Evolutionary conservation across 2,888 invertebrate species (phyloP).

Genomic region (Byasa hedistus): DNA sequence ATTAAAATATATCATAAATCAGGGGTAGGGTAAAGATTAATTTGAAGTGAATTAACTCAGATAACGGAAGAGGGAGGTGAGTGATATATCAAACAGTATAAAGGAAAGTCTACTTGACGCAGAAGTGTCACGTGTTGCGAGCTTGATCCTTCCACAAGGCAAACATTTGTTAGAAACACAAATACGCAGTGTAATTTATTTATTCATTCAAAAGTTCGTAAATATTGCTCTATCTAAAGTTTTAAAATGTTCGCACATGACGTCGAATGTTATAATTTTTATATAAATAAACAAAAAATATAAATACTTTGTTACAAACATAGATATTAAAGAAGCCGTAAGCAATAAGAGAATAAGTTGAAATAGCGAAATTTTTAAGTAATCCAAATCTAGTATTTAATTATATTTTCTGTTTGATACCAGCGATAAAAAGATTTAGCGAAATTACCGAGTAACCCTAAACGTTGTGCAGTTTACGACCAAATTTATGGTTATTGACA

Average conservation of each 20-base stretch:
- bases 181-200: background rate
- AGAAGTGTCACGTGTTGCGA: background rate
- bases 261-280: too few species aligned
- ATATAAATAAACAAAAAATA: too few species aligned
- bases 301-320: too few species aligned
- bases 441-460: background rate
- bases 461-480: slow-evolving; percentile 4
- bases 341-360: background rate
- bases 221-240: too few species aligned
- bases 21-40: slow-evolving; percentile 4
- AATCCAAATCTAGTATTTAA: background rate
- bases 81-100: background rate
- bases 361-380: background rate
- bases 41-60: background rate
- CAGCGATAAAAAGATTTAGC: background rate
- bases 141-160: background rate
- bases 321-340: background rate
- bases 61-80: slow-evolving; percentile 7
- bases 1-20: background rate
- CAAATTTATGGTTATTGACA: slow-evolving; percentile 2
- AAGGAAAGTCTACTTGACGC: background rate
- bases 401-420: background rate
- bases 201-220: too few species aligned
- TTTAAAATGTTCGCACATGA: too few species aligned
- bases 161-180: background rate